Conservation (phyloP, 2,888 invertebrate genomes). For the Cephus pulcher region DNA sequence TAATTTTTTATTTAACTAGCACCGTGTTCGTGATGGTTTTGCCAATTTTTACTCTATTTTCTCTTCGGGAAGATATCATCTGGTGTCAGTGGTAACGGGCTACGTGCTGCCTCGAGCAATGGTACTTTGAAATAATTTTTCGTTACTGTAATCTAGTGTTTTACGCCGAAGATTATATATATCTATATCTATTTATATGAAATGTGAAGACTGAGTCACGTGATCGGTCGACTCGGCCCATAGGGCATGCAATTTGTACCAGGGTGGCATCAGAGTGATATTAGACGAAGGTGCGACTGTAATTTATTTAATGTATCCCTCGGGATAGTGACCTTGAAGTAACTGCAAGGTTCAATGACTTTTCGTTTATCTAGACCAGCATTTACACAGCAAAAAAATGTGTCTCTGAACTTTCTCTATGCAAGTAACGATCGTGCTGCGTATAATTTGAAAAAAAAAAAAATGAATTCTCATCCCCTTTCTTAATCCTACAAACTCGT, state of each 20-base stretch:
- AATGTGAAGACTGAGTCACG: background rate
- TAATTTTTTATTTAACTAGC: background rate
- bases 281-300: constrained; percentile 22
- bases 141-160: background rate
- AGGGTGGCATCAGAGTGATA: constrained; percentile 13
- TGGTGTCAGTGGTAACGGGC: background rate
- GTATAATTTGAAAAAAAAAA: background rate
- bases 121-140: background rate
- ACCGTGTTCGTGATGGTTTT: background rate
- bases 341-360: constrained; percentile 19
- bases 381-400: background rate
- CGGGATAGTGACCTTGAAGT: constrained; percentile 22
- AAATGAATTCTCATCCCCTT: background rate
- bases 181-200: background rate
- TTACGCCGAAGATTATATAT: background rate
- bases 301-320: constrained; percentile 24
- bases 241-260: constrained; percentile 21
- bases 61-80: background rate
- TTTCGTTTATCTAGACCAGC: background rate
- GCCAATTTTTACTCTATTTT: background rate
- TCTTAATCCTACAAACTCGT: background rate
- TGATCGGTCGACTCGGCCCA: background rate
- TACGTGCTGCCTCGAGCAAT: background rate
- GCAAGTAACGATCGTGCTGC: background rate
- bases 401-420: background rate